phyloP scores from a whole-genome alignment of 2,888 invertebrate genomes.

The Pharmacophagus antenor region DNA sequence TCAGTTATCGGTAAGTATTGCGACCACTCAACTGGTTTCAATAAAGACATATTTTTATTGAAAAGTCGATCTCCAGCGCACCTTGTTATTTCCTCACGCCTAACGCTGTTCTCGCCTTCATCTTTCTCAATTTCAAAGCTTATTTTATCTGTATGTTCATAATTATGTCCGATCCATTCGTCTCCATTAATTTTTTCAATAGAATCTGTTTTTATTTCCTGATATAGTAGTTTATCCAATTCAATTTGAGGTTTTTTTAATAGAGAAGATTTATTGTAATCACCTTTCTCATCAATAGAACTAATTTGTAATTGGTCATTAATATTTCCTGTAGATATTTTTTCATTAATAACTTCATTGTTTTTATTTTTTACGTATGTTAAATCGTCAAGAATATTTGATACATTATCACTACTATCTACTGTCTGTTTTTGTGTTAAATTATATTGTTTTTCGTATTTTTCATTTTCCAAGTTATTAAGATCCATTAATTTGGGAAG shows the following conservation, averaged over 20 bases:
- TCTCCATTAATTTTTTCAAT: slow-evolving; percentile 43
- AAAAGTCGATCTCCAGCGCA: slow-evolving; percentile 40
- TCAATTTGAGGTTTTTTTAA: slow-evolving; percentile 38
- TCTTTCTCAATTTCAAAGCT: slow-evolving; percentile 31
- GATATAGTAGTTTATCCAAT: slow-evolving; percentile 27
- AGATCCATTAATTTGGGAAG: slow-evolving; percentile 31
- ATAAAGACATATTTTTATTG: slow-evolving; percentile 45
- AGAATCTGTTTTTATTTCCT: slow-evolving; percentile 37
- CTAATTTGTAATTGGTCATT: slow-evolving; percentile 28
- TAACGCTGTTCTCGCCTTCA: slow-evolving; percentile 36
- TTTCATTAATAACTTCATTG: slow-evolving; percentile 11
- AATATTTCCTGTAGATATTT: slow-evolving; percentile 15
- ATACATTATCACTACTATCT: no score
- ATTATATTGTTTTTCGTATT: not conserved
- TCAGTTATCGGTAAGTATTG: slow-evolving; percentile 47
- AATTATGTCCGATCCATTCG: slow-evolving; percentile 44
- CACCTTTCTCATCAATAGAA: slow-evolving; percentile 31
- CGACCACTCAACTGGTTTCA: slow-evolving; percentile 52
- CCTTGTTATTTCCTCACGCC: slow-evolving; percentile 32
- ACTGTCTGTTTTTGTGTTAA: not conserved
- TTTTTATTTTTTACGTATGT: slow-evolving; percentile 19
- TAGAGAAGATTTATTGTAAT: slow-evolving; percentile 30
- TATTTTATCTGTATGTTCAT: slow-evolving; percentile 35
- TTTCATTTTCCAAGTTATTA: slow-evolving; percentile 27
- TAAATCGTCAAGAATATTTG: not conserved